Conservation (phyloP, 2,888 invertebrate genomes). For the Euspilapteryx auroguttella region DNA sequence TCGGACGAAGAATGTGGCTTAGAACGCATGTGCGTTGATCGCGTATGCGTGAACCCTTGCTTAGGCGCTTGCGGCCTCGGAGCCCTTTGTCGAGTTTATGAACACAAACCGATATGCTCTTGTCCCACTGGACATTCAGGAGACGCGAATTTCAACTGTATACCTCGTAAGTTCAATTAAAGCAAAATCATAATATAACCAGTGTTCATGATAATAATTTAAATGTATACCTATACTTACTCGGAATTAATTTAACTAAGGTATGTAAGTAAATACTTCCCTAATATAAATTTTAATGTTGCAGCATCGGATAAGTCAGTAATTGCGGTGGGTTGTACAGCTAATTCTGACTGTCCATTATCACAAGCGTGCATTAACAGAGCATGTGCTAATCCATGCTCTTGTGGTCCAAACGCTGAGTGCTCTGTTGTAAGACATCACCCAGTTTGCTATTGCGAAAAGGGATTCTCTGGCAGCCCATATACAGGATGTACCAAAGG, state of each 20-base stretch:
- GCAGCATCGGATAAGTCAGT: slow-evolving; percentile 59
- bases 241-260: too few relatives aligned
- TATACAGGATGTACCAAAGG: slow-evolving; percentile 78
- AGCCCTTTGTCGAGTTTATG: slow-evolving; percentile 80
- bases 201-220: too few relatives aligned
- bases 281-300: slow-evolving; percentile 32
- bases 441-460: slow-evolving; percentile 80
- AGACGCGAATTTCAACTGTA: slow-evolving; percentile 70
- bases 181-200: too few relatives aligned
- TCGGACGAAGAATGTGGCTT: slow-evolving; percentile 75
- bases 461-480: slow-evolving; percentile 85
- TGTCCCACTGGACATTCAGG: slow-evolving; percentile 81
- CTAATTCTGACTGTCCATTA: slow-evolving; percentile 78
- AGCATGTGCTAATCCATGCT: slow-evolving; percentile 81
- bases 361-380: slow-evolving; percentile 83
- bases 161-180: slow-evolving; percentile 69
- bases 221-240: too few relatives aligned
- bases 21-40: slow-evolving; percentile 76
- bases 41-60: slow-evolving; percentile 80
- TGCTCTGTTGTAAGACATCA: slow-evolving; percentile 83
- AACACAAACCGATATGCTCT: slow-evolving; percentile 75
- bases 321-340: slow-evolving; percentile 68
- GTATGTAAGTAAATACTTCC: too few relatives aligned
- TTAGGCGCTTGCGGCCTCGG: slow-evolving; percentile 73
- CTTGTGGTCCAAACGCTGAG: slow-evolving; percentile 81